A percentile compares a stretch with the other conserved stretches of the same genome.
These are phyloP conservation scores for Hypomecis atomaria DNA, from an alignment of 2,888 invertebrate species.

Conservation along the genomic window DNA sequence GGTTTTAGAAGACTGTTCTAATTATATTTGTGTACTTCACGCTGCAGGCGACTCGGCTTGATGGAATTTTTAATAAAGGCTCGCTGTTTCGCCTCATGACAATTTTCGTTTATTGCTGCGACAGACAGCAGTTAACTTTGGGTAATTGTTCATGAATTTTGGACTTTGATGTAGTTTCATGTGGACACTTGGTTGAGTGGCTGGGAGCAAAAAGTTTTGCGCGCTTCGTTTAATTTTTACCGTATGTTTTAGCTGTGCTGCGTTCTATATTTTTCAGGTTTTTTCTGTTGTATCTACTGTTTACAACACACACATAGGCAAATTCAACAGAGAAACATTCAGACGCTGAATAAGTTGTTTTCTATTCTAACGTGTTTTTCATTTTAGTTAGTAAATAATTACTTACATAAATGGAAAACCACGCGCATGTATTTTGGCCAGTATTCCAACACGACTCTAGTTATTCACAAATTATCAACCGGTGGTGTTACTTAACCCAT, in stretches of 20 bases:
- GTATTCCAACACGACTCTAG: no score
- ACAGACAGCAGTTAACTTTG: conserved; percentile 41
- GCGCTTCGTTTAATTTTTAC: background rate
- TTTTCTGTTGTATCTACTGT: background rate
- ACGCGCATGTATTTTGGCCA: no score
- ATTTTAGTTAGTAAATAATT: no score
- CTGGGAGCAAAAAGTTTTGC: background rate
- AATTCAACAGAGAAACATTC: no score
- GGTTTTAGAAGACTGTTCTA: background rate
- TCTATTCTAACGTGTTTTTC: no score
- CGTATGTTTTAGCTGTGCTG: background rate
- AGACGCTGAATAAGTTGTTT: no score
- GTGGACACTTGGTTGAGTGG: conserved; percentile 1
- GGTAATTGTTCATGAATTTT: conserved; percentile 69
- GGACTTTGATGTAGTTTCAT: conserved; percentile 43
- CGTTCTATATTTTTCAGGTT: background rate
- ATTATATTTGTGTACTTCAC: background rate
- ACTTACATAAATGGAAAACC: no score
- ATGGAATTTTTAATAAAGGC: conserved; percentile 78
- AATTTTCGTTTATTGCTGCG: conserved; percentile 64
- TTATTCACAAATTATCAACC: no score
- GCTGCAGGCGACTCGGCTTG: conserved; percentile 61
- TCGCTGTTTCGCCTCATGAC: conserved; percentile 62
- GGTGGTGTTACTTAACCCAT: no score
- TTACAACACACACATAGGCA: no score